phyloP scores from a whole-genome alignment of 2,113 vertebrate species.

The Amphiprion percula region DNA sequence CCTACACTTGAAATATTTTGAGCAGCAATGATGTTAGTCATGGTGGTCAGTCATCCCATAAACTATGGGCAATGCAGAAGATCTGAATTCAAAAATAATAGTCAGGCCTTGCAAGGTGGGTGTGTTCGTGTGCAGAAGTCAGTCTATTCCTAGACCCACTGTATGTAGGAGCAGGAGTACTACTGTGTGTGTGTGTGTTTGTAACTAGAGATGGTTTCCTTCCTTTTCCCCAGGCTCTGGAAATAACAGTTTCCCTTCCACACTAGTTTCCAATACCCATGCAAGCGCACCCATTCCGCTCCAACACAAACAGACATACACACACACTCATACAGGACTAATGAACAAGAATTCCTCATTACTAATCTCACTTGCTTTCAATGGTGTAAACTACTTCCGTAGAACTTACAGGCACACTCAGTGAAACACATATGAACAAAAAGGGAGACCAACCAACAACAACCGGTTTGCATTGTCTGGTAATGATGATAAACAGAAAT shows the following conservation, averaged over 20 bases:
- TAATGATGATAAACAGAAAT: too few relatives aligned
- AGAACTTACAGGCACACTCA: background rate
- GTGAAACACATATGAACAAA: background rate
- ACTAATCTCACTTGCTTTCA: slow-evolving; percentile 4
- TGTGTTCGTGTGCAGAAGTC: slow-evolving; percentile 54
- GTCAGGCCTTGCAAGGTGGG: slow-evolving; percentile 48
- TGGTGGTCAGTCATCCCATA: slow-evolving; percentile 64
- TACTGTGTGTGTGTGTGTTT: slow-evolving; percentile 54
- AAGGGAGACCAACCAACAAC: background rate
- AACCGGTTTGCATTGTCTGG: background rate
- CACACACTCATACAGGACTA: background rate
- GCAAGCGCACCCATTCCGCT: slow-evolving; percentile 24
- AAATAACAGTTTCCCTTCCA: slow-evolving; percentile 63
- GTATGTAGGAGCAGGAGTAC: slow-evolving; percentile 56
- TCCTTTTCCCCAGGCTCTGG: slow-evolving; percentile 67
- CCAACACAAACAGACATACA: slow-evolving; percentile 34
- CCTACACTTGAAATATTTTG: slow-evolving; percentile 57
- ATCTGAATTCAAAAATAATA: slow-evolving; percentile 59
- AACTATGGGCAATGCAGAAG: slow-evolving; percentile 42
- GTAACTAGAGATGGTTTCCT: slow-evolving; percentile 75
- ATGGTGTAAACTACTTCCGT: background rate
- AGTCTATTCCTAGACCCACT: slow-evolving; percentile 69
- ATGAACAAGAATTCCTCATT: background rate
- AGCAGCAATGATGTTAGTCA: slow-evolving; percentile 55
- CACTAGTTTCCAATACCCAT: slow-evolving; percentile 23